Evolutionary conservation across 2,113 vertebrate genomes (phyloP).

Genomic region (Uria lomvia): DNA sequence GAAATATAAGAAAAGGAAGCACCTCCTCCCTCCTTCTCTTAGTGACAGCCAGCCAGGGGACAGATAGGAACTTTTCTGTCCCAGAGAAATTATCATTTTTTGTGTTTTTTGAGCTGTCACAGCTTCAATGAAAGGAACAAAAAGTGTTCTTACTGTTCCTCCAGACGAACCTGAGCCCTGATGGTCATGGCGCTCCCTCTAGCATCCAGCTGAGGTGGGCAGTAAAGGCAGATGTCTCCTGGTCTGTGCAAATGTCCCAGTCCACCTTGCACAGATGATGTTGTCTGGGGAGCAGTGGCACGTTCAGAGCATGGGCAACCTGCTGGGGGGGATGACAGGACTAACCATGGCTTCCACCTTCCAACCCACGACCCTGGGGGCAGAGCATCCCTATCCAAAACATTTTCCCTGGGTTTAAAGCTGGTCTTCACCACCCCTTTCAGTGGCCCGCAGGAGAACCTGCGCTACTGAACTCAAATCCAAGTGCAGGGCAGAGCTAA

Average conservation of each 20-base stretch:
- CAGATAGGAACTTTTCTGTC: not conserved
- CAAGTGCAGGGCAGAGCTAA: not conserved
- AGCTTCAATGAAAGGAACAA: not conserved
- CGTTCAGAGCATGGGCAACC: too few relatives aligned
- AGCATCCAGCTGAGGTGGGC: not conserved
- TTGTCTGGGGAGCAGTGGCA: not conserved
- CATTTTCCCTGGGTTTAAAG: not conserved
- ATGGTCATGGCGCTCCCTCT: rapidly evolving
- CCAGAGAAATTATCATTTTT: not conserved
- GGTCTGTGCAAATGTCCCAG: not conserved
- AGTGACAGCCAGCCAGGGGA: not conserved
- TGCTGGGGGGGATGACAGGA: not conserved
- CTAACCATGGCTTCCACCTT: not conserved
- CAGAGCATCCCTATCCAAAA: not conserved
- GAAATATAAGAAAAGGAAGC: not conserved
- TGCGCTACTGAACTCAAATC: not conserved
- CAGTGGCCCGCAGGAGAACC: not conserved
- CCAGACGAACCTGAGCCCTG: not conserved
- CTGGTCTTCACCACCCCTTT: not conserved
- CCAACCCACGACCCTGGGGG: not conserved
- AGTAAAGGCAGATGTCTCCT: not conserved
- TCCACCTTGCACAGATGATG: too few relatives aligned
- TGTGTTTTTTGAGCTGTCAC: not conserved
- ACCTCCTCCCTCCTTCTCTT: not conserved
- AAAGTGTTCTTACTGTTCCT: not conserved